phyloP scores from a whole-genome alignment of 1,140 invertebrate species.

The Acromyrmex heyeri region DNA sequence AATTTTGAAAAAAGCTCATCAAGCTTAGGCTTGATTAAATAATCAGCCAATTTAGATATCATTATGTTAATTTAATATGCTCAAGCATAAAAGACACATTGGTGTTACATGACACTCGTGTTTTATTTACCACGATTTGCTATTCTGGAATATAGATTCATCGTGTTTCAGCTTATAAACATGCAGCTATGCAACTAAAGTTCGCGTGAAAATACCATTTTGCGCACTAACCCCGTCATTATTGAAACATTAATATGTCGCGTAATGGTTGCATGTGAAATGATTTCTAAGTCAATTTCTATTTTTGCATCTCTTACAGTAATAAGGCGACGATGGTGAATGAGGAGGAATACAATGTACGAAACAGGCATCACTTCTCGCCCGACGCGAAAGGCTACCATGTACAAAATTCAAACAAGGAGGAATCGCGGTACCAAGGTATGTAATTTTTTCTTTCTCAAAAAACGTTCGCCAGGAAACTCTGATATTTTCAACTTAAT shows the following conservation, averaged over 20 bases:
- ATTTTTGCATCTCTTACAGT: slow-evolving; percentile 73
- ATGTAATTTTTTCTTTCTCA: background rate
- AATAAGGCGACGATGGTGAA: slow-evolving; percentile 78
- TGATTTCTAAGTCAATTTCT: slow-evolving; percentile 22
- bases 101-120: background rate
- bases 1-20: background rate
- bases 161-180: background rate
- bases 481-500: background rate
- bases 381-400: slow-evolving; percentile 65
- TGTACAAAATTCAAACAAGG: slow-evolving; percentile 42
- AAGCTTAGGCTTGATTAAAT: background rate
- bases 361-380: slow-evolving; percentile 75
- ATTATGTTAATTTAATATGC: background rate
- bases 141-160: background rate
- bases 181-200: background rate
- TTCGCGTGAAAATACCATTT: slow-evolving; percentile 10
- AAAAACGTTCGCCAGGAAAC: background rate
- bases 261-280: no score
- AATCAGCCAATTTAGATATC: background rate
- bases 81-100: slow-evolving; percentile 2
- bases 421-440: slow-evolving; percentile 62
- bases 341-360: slow-evolving; percentile 78
- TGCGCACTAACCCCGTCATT: background rate
- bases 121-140: slow-evolving; percentile 34
- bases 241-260: slow-evolving; percentile 17